phyloP scores from a whole-genome alignment of 2,888 invertebrate species.

The Drosophila paranaensis region DNA sequence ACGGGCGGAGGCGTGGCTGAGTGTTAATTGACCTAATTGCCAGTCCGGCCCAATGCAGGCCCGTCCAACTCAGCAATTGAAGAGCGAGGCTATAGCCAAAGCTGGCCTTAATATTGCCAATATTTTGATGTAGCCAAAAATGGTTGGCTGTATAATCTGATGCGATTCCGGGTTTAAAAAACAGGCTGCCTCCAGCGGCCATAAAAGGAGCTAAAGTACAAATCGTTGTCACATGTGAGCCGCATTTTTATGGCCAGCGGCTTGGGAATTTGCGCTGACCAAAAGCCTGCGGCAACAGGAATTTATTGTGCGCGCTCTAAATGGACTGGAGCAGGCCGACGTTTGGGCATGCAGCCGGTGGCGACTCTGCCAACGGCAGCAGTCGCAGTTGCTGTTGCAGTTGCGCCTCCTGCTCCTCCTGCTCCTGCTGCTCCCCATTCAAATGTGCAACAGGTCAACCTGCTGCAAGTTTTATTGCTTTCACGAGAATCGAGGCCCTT shows the following conservation, averaged over 20 bases:
- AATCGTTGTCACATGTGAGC: slow-evolving; percentile 85
- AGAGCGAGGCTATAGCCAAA: slow-evolving; percentile 15
- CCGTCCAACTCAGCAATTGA: slow-evolving; percentile 17
- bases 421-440: slow-evolving; percentile 61
- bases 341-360: slow-evolving; percentile 45
- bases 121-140: slow-evolving; percentile 35
- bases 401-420: neutral
- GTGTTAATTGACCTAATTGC: slow-evolving; percentile 60
- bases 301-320: slow-evolving; percentile 74
- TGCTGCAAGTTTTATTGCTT: slow-evolving; percentile 81
- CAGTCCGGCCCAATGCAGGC: neutral
- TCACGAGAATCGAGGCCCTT: slow-evolving; percentile 76
- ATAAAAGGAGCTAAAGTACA: slow-evolving; percentile 84
- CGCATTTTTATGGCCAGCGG: slow-evolving; percentile 84
- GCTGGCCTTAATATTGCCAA: slow-evolving; percentile 26
- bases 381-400: neutral
- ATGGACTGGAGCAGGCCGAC: slow-evolving; percentile 63
- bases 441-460: slow-evolving; percentile 72
- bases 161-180: slow-evolving; percentile 69
- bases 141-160: slow-evolving; percentile 66
- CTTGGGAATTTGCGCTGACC: slow-evolving; percentile 79
- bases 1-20: too few relatives aligned
- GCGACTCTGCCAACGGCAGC: slow-evolving; percentile 21
- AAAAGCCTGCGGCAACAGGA: slow-evolving; percentile 63
- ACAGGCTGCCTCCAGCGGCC: slow-evolving; percentile 50